phyloP scores from a whole-genome alignment of 1,140 invertebrate genomes.

The Rhyacophila brunnea region DNA sequence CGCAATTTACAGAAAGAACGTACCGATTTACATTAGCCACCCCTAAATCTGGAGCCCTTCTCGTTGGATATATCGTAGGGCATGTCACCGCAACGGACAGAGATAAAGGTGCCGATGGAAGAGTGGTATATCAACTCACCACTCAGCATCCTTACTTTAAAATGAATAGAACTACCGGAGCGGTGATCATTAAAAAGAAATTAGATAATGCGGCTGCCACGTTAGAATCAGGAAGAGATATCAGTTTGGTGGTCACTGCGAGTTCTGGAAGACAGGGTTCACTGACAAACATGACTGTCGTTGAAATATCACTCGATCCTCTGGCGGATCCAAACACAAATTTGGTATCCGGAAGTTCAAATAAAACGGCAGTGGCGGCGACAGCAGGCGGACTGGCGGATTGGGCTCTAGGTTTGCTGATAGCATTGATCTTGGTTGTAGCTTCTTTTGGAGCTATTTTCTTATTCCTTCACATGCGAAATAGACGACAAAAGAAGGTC shows the following conservation, averaged over 20 bases:
- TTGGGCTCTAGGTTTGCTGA: slow-evolving; percentile 83
- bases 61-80: slow-evolving; percentile 78
- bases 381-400: slow-evolving; percentile 71
- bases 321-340: slow-evolving; percentile 59
- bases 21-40: slow-evolving; percentile 81
- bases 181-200: slow-evolving; percentile 79
- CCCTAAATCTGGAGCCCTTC: slow-evolving; percentile 60
- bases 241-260: slow-evolving; percentile 79
- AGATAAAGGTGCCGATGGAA: slow-evolving; percentile 88
- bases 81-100: slow-evolving; percentile 85
- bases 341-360: slow-evolving; percentile 50
- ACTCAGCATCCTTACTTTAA: slow-evolving; percentile 85
- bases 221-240: slow-evolving; percentile 65
- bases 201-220: slow-evolving; percentile 60
- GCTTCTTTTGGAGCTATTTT: slow-evolving; percentile 79
- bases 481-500: slow-evolving; percentile 76
- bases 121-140: slow-evolving; percentile 84
- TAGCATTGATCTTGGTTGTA: slow-evolving; percentile 77
- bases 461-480: slow-evolving; percentile 80
- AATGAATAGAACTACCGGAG: slow-evolving; percentile 87
- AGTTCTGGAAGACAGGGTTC: slow-evolving; percentile 86
- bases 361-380: slow-evolving; percentile 54
- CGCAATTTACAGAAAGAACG: slow-evolving; percentile 83
- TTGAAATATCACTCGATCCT: slow-evolving; percentile 80
- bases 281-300: slow-evolving; percentile 78